A percentile compares a stretch with the other conserved stretches of the same genome.
Conservation (phyloP, 1,140 invertebrate species). For the Halyomorpha halys region DNA sequence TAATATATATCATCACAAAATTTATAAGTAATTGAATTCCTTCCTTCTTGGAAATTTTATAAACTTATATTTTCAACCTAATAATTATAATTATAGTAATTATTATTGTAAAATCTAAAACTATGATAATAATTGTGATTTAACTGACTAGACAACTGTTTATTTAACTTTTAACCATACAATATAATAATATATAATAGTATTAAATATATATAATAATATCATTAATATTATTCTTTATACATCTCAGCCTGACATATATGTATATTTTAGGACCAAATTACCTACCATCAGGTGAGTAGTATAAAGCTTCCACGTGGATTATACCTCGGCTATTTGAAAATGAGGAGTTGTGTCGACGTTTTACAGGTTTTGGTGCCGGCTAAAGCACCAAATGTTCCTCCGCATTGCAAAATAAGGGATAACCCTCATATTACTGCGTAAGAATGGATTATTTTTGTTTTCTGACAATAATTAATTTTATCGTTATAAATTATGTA, state of each 20-base stretch:
- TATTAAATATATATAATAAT: too few species aligned
- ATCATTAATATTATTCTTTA: too few species aligned
- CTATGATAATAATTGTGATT: background rate
- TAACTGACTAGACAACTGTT: too few species aligned
- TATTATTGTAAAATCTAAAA: too few species aligned
- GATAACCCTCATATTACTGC: constrained; percentile 91
- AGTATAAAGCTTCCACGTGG: constrained; percentile 68
- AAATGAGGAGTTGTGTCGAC: constrained; percentile 90
- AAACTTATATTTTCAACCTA: too few species aligned
- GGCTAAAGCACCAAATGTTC: constrained; percentile 77
- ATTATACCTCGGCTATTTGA: constrained; percentile 88
- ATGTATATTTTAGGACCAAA: constrained; percentile 57
- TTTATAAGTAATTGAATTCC: too few species aligned
- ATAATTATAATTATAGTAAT: too few species aligned
- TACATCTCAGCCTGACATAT: too few species aligned
- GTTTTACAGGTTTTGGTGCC: constrained; percentile 87
- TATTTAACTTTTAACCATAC: too few species aligned
- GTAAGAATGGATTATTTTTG: constrained; percentile 45
- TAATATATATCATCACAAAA: too few species aligned
- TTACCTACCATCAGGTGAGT: constrained; percentile 82
- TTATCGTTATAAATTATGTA: background rate
- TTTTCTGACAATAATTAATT: background rate
- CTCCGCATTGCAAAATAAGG: constrained; percentile 83
- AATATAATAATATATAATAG: too few species aligned
- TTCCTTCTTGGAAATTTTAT: too few species aligned